Conservation (phyloP, 2,797 vertebrate genomes). For the Brachyrhaphis roseni region DNA sequence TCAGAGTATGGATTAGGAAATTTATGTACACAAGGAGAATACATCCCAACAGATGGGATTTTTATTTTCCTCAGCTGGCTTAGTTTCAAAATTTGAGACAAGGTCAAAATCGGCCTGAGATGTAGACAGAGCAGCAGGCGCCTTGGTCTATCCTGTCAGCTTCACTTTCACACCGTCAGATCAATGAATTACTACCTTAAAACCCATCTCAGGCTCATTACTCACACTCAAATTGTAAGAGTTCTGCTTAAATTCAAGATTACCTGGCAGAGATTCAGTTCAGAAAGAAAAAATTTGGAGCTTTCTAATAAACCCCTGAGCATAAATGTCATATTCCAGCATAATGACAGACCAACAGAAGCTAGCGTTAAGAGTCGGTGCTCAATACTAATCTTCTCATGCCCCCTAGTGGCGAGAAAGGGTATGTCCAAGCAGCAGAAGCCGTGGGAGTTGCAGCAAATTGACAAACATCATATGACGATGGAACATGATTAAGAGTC, state of each 20-base stretch:
- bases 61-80: slow-evolving; percentile 20
- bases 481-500: slow-evolving; percentile 25
- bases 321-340: slow-evolving; percentile 58
- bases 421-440: background rate
- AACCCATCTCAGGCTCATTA: slow-evolving; percentile 64
- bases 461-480: slow-evolving; percentile 17
- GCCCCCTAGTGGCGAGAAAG: slow-evolving; percentile 76
- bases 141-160: slow-evolving; percentile 40
- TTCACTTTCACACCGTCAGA: slow-evolving; percentile 49
- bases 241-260: slow-evolving; percentile 58
- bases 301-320: slow-evolving; percentile 38
- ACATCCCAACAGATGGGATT: slow-evolving; percentile 20
- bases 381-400: slow-evolving; percentile 56
- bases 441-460: slow-evolving; percentile 4
- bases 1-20: slow-evolving; percentile 27
- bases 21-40: slow-evolving; percentile 15
- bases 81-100: slow-evolving; percentile 24
- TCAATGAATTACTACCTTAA: slow-evolving; percentile 63
- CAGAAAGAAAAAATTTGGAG: slow-evolving; percentile 34
- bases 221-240: slow-evolving; percentile 58
- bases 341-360: slow-evolving; percentile 26
- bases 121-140: slow-evolving; percentile 33
- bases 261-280: slow-evolving; percentile 30
- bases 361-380: background rate
- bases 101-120: slow-evolving; percentile 18